Evolutionary conservation across 2,797 vertebrate genomes (phyloP).

Genomic region (Peromyscus attwateri): DNA sequence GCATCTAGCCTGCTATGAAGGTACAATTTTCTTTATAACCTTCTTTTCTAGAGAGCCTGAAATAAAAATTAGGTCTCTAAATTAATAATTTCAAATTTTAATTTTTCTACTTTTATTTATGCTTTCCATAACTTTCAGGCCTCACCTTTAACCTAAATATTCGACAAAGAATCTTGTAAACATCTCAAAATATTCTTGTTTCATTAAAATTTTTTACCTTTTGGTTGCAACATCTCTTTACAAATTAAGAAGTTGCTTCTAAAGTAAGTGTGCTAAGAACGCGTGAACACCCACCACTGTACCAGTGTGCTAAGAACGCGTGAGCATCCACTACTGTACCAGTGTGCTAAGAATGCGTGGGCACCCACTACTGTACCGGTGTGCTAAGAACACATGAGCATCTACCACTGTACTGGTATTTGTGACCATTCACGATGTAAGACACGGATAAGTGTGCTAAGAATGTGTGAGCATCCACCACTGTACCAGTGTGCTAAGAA

Average conservation of each 20-base stretch:
- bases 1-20: neutral
- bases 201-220: constrained; percentile 20
- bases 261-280: constrained; percentile 23
- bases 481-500: neutral
- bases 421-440: no score
- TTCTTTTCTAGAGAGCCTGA: neutral
- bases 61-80: neutral
- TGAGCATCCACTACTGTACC: no score
- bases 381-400: no score
- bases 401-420: no score
- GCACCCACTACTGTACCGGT: no score
- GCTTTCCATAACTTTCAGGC: neutral
- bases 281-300: constrained; percentile 18
- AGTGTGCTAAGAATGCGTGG: no score
- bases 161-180: constrained; percentile 21
- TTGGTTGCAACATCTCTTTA: constrained; percentile 33
- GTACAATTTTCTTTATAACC: neutral
- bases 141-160: constrained; percentile 45
- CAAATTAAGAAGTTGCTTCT: constrained; percentile 58
- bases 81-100: neutral
- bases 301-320: neutral
- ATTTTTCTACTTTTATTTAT: neutral
- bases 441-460: no score
- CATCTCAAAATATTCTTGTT: constrained; percentile 52
- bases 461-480: no score